A percentile compares a stretch with the other conserved stretches of the same genome.
Conservation (phyloP, 2,113 vertebrate genomes). For the Megaceryle maxima region DNA sequence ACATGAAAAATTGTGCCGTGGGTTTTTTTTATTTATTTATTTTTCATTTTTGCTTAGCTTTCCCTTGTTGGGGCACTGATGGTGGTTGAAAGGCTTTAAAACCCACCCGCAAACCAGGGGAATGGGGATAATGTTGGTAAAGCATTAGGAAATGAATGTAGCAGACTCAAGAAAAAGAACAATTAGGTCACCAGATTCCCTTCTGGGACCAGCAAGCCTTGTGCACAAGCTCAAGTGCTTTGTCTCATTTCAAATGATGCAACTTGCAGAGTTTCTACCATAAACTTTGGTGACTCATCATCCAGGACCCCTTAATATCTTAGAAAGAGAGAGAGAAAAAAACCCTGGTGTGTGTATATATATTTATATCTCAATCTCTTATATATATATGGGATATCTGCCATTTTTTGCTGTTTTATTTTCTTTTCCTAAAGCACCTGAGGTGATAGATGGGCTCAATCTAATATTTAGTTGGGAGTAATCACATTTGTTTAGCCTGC, state of each 20-base stretch:
- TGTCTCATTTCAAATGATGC: fast-evolving
- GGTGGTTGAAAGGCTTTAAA: not conserved
- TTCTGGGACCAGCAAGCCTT: not conserved
- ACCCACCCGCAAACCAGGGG: fast-evolving
- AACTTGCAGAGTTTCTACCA: not conserved
- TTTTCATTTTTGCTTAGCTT: not conserved
- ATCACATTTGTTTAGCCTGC: not conserved
- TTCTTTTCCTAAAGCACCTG: not conserved
- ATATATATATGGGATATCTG: not conserved
- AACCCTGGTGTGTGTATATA: too few species aligned
- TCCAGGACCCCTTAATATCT: not conserved
- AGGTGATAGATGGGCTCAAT: not conserved
- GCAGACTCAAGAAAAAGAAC: not conserved
- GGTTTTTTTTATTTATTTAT: not conserved
- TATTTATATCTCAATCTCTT: too few species aligned
- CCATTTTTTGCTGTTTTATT: not conserved
- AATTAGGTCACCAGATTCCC: too few species aligned
- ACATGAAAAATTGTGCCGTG: not conserved
- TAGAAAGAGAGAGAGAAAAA: not conserved
- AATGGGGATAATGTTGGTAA: not conserved
- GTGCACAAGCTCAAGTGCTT: not conserved
- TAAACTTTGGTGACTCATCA: not conserved
- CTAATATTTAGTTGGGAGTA: not conserved
- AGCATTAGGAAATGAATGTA: not conserved
- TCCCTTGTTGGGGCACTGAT: not conserved